These are phyloP conservation scores for Heliconius himera DNA, from an alignment of 1,140 invertebrate genomes.

Conservation along the genomic window DNA sequence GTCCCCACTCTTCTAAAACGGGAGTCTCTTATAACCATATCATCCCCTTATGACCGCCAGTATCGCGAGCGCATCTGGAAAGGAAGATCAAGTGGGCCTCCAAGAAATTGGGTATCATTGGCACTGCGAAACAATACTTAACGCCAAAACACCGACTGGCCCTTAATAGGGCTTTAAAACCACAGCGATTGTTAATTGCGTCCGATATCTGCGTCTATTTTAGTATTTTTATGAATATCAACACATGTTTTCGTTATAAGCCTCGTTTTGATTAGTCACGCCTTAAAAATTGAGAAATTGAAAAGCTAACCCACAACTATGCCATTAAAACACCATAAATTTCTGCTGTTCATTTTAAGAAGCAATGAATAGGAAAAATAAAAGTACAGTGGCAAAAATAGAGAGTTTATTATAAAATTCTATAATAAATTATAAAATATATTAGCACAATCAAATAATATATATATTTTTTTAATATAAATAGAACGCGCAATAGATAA, in stretches of 20 bases:
- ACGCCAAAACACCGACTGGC: background rate
- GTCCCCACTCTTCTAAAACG: no score
- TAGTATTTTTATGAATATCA: no score
- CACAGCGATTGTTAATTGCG: no score
- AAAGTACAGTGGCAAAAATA: slow-evolving; percentile 35
- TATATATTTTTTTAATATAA: slow-evolving; percentile 1
- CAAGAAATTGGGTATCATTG: background rate
- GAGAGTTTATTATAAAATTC: slow-evolving; percentile 35
- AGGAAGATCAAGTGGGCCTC: background rate
- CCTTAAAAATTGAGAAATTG: no score
- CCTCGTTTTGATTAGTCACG: no score
- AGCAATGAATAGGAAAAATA: slow-evolving; percentile 16
- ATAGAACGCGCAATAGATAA: slow-evolving; percentile 15
- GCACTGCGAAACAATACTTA: background rate
- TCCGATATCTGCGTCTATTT: no score
- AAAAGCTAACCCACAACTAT: no score
- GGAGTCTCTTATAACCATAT: no score
- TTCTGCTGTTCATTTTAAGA: background rate
- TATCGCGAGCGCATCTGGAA: background rate
- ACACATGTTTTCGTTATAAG: no score
- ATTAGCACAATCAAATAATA: slow-evolving; percentile 34
- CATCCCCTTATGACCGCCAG: no score
- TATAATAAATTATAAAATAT: slow-evolving; percentile 37
- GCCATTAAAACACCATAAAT: background rate
- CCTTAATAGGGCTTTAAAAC: background rate